Evolutionary conservation across 2,888 invertebrate genomes (phyloP), one percentile per base, ranked within the genome.

Genomic region (Pharmacophagus antenor): DNA sequence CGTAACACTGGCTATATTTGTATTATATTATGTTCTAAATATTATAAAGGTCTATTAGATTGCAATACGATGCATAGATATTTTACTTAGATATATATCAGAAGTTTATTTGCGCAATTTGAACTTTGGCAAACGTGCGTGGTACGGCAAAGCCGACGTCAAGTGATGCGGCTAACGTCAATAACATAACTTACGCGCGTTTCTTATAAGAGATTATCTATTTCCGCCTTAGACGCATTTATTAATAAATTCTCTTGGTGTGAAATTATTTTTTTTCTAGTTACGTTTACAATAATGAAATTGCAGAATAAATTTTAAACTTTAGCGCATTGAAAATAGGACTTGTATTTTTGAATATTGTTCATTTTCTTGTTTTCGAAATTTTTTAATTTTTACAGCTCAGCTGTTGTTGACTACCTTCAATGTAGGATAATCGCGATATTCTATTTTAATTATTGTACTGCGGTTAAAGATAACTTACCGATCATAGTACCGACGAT

Each of bases 401-500:
- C 2, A 25, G 7, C 7, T 10, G 8, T 31, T 2, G 15, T 15
- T 12, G 31, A 31, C 15, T 31, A 2, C 15, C 12, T 31, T 31
- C 31, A 31, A 15, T 0, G 31, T 31, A 31, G 15, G 2, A 42
- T 15, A 42, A 42, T 15, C 4, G 41, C 17, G 41, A 42, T 42
- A 17, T 42, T 42, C n/a, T 17, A 3, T 31, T 15, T 31, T 10
- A 12, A 31, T 31, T 31, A 10, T 31, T 12, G 31, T 31, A 31
- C 15, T 31, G 8, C 2, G 12, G 15, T 2, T 31, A 31, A 31
- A 31, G 31, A 31, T 12, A 25, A 79, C 92, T 91, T 84, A 97
- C 98, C 98, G 83, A 98, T 98, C 98, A 98, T 98, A 71, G 98
- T 98, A 80, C 98, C 98, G 76, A 98, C 98, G 92, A 98, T 98